Base-by-base conservation (phyloP, 37 sponge, comb jelly and placozoan genomes). In the Halichondria panicea region DNA sequence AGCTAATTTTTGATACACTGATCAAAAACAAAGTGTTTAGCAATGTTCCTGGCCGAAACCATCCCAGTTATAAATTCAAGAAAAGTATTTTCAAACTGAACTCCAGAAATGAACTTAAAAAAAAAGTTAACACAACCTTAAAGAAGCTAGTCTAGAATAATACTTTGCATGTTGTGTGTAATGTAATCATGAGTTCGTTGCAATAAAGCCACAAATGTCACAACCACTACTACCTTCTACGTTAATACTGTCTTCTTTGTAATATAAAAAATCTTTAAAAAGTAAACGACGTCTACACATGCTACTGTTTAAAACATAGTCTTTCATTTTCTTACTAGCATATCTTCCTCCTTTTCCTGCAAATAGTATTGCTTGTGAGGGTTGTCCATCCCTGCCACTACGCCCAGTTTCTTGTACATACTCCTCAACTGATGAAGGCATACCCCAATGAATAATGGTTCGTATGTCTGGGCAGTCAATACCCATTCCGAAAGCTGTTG, bases 401-500 rank as follows among this genome's bases (percentile, higher is more conserved):
- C 77, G 22, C 22, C 84, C 84, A n/a, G 77, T 76, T 41, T 84
- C 77, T 61, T 76, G 84, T 30, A 76, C 77, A 72, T 73, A 71
- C 43, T 71, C 72, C 54, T 82, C 74, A 43, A 82, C 13, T 15
- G 56, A 37, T 28, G 52, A 32, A 58, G 84, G 77, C 25, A 54
- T 33, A 15, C 84, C 84, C 70, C 62, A 70, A 61, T 84, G 70
- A 44, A 84, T 63, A 35, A 84, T 33, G 68, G 32, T 55, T 8
- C 70, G 57, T 12, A 76, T 46, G 42, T 82, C 75, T 30, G 83
- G 74, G 66, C 75, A 82, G 57, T 84, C 71, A 12, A 84, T 41
- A 24, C 84, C 77, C 76, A 84, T 68, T 30, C 84, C 84, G 76
- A 76, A 84, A 18, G 84, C 84, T 40, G 53, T 59, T 18, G 84